These are phyloP conservation scores for Torymus tubicola DNA, from an alignment of 2,888 invertebrate species.

Conservation along the genomic window DNA sequence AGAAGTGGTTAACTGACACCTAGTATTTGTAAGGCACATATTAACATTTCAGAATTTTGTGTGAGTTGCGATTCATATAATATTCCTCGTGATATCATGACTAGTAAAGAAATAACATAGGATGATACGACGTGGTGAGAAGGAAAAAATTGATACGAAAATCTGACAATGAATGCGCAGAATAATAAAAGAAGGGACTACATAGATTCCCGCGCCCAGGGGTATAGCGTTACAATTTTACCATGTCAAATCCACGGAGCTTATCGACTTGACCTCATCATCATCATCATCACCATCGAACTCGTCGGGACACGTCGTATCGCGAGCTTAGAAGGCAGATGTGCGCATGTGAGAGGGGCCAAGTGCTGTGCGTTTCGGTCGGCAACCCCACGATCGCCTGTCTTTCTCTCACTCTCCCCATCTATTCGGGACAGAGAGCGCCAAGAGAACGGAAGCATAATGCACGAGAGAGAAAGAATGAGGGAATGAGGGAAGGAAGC, in stretches of 20 bases:
- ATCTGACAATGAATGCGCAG: background rate
- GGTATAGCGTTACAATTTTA: background rate
- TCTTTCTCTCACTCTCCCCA: conserved; percentile 1
- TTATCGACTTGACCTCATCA: conserved; percentile 49
- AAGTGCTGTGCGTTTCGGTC: conserved; percentile 14
- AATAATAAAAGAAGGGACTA: background rate
- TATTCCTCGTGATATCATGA: too few species aligned
- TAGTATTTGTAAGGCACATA: too few species aligned
- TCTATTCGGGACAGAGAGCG: background rate
- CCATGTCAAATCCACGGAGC: conserved; percentile 25
- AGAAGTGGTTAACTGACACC: too few species aligned
- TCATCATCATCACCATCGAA: conserved; percentile 21
- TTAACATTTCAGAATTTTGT: too few species aligned
- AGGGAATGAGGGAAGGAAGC: background rate
- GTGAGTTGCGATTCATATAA: too few species aligned
- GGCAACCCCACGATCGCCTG: conserved; percentile 59
- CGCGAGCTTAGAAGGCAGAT: conserved; percentile 22
- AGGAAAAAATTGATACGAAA: background rate
- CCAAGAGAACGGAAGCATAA: conserved; percentile 1
- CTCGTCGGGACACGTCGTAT: conserved; percentile 38
- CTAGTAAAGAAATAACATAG: too few species aligned
- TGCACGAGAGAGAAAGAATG: conserved; percentile 8
- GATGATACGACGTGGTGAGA: too few species aligned
- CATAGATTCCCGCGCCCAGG: too few species aligned
- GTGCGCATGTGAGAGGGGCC: conserved; percentile 46